These are phyloP conservation scores for Incurvaria masculella DNA, from an alignment of 2,888 invertebrate species.

Conservation along the genomic window DNA sequence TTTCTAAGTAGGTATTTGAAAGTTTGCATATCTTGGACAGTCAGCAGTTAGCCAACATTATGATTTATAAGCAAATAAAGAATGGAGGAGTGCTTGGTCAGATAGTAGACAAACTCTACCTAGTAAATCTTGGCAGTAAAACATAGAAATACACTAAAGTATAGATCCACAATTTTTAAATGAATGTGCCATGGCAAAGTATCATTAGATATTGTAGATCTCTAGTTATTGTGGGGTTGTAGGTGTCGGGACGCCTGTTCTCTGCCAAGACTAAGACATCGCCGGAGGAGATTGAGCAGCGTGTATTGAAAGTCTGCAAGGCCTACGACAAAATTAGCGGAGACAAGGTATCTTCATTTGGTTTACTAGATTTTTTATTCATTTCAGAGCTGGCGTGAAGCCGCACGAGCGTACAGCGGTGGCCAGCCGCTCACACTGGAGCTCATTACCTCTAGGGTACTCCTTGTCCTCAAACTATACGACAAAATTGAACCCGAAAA, in stretches of 20 bases:
- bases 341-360: conserved; percentile 68
- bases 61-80: too few relatives aligned
- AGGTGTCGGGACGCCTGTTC: conserved; percentile 23
- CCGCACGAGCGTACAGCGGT: conserved; percentile 69
- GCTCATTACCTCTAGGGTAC: conserved; percentile 82
- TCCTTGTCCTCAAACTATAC: conserved; percentile 94
- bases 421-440: conserved; percentile 78
- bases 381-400: conserved; percentile 65
- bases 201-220: too few relatives aligned
- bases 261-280: conserved; percentile 51
- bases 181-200: too few relatives aligned
- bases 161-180: too few relatives aligned
- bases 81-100: too few relatives aligned
- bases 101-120: too few relatives aligned
- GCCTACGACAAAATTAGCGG: conserved; percentile 87
- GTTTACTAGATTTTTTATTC: conserved; percentile 33
- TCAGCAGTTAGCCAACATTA: too few relatives aligned
- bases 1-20: too few relatives aligned
- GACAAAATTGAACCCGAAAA: conserved; percentile 94
- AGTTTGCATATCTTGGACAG: too few relatives aligned
- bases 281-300: conserved; percentile 66
- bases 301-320: conserved; percentile 84
- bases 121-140: too few relatives aligned
- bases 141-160: too few relatives aligned
- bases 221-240: background rate